Base-by-base conservation (phyloP, 1,140 invertebrate genomes). In the Drosophila micromelanica region DNA sequence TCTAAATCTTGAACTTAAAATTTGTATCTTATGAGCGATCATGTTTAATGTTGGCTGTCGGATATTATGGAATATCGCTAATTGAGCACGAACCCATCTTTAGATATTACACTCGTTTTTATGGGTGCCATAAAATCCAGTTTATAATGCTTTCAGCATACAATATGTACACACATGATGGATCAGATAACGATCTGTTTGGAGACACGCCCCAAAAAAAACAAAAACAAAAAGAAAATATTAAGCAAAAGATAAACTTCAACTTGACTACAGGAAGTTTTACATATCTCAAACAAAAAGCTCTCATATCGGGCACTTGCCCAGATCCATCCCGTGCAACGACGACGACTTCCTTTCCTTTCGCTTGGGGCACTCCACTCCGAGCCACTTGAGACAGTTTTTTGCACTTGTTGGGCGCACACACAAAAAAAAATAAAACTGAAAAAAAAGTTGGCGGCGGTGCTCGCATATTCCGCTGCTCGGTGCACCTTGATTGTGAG, bases 221-320 rank as follows among this genome's bases (percentile, higher is more conserved):
- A 27, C 20, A 13, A 45, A 27, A 3, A 52, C 35, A 15, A 63
- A 32, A 42, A 52, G 12, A 20, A 35, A 32, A 38, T 40, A 11
- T 27, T 1, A 27, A 54, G 49, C 15, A 17, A 17, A 59, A 72
- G 55, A 48, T 85, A 79, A 75, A 80, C 48, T 60, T 74, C 68
- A 77, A 80, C 73, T 85, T 85, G 81, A 80, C 80, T 86, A 86
- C 81, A 86, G 81, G 81, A 86, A 86, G 81, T 86, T 86, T 86
- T 72, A 78, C 62, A 86, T 86, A 86, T 86, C 78, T 77, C 59
- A 75, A 73, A 80, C 78, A 57, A 80, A 80, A 81, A 84, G 82
- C 78, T 77, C 68, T 79, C 65, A 73, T 73, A 65, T 80, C 78
- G 55, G 56, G 73, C 70, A 74, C 61, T 65, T 72, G 51, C 59